phyloP scores from a whole-genome alignment of 2,113 vertebrate species.

The Gopherus evgoodei region DNA sequence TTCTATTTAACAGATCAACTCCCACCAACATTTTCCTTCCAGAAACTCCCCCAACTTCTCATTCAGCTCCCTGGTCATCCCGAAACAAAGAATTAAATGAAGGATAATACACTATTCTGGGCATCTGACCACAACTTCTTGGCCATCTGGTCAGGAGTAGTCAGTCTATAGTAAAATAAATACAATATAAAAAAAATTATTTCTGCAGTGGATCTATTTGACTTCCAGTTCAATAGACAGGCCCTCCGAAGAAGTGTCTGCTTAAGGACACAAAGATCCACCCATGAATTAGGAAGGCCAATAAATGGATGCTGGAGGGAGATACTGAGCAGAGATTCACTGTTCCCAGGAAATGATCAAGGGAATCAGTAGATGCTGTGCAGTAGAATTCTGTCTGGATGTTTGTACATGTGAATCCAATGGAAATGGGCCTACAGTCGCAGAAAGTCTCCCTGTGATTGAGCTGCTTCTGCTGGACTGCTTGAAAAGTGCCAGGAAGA shows the following conservation, averaged over 20 bases:
- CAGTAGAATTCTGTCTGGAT: not conserved
- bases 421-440: not conserved
- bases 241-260: constrained; percentile 9
- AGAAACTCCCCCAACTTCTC: not conserved
- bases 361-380: not conserved
- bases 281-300: constrained; percentile 59
- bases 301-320: constrained; percentile 53
- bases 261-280: constrained; percentile 15
- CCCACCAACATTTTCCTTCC: not conserved
- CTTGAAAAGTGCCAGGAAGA: not conserved
- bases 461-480: constrained; percentile 14
- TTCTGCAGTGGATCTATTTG: not conserved
- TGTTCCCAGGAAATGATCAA: not conserved
- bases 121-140: not conserved
- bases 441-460: not conserved
- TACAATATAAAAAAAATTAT: not conserved
- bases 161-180: not conserved
- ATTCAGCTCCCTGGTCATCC: not conserved
- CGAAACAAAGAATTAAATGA: not conserved
- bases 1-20: not conserved
- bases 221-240: constrained; percentile 26
- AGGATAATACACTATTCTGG: not conserved
- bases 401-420: not conserved
- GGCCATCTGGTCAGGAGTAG: not conserved
- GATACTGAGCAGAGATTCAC: constrained; percentile 23